Evolutionary conservation across 1,140 invertebrate species (phyloP).

Genomic region (Drosophila ironensis): DNA sequence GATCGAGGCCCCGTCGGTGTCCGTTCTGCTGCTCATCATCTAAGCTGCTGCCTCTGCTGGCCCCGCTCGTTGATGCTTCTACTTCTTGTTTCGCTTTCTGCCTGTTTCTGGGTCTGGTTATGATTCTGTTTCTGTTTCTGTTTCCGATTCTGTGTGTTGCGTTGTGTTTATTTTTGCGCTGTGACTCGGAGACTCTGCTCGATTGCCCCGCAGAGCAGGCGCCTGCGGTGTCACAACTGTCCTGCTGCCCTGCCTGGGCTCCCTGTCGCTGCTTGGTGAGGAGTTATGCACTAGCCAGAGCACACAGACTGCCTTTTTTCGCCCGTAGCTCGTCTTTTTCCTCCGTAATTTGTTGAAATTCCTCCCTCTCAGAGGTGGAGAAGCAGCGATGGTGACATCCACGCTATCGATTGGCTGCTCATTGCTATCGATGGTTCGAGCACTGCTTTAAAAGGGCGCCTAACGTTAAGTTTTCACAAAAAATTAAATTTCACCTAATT

Average conservation of each 20-base stretch:
- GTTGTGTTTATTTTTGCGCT: constrained; percentile 12
- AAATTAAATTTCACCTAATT: too few relatives aligned
- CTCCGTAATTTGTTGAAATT: constrained; percentile 68
- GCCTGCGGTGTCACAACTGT: neutral
- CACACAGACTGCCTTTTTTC: constrained; percentile 62
- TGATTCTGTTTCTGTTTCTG: too few relatives aligned
- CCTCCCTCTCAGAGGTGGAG: constrained; percentile 66
- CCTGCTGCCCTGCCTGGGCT: constrained; percentile 8
- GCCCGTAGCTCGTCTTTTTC: constrained; percentile 55
- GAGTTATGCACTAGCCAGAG: constrained; percentile 59
- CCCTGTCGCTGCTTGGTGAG: constrained; percentile 38
- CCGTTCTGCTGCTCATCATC: constrained; percentile 80
- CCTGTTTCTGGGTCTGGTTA: constrained; percentile 8
- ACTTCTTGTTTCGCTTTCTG: constrained; percentile 13
- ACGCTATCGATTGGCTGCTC: too few relatives aligned
- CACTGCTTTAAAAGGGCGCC: too few relatives aligned
- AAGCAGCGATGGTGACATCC: too few relatives aligned
- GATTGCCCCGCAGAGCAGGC: neutral
- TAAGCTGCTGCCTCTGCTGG: constrained; percentile 58
- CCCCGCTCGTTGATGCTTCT: constrained; percentile 16
- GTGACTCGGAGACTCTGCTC: neutral
- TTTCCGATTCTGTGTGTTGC: constrained; percentile 36
- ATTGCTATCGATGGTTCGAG: too few relatives aligned
- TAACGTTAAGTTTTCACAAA: too few relatives aligned
- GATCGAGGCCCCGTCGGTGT: constrained; percentile 84